Percentiles rank a stretch among this genome's conserved stretches.
Evolutionary conservation across 2,113 vertebrate species (phyloP).

Genomic region (Uropsilus gracilis): DNA sequence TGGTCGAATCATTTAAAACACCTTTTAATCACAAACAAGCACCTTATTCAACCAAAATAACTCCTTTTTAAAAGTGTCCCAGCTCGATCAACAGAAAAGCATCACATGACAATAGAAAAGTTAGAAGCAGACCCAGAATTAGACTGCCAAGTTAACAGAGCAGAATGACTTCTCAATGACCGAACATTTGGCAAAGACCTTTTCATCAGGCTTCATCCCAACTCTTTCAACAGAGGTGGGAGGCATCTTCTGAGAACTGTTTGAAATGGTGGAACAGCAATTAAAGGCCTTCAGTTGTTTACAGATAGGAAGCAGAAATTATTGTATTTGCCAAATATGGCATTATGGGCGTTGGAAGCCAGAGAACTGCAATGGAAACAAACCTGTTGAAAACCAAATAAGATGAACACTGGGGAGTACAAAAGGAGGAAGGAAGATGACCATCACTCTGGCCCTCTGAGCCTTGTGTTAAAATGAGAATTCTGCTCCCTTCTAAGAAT

Average conservation of each 20-base stretch:
- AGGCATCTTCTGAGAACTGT: slow-evolving; percentile 75
- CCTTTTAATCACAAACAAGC: slow-evolving; percentile 73
- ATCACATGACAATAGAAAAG: slow-evolving; percentile 80
- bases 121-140: slow-evolving; percentile 80
- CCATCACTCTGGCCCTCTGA: slow-evolving; percentile 66
- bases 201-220: slow-evolving; percentile 74
- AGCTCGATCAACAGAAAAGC: slow-evolving; percentile 85
- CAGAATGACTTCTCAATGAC: slow-evolving; percentile 72
- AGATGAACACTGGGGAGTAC: slow-evolving; percentile 81
- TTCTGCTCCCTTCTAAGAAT: slow-evolving; percentile 88
- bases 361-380: slow-evolving; percentile 84
- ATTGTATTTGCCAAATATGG: slow-evolving; percentile 76
- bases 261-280: slow-evolving; percentile 38
- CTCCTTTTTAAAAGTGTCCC: slow-evolving; percentile 84
- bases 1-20: slow-evolving; percentile 66
- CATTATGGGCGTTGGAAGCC: slow-evolving; percentile 70
- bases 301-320: slow-evolving; percentile 78
- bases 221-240: slow-evolving; percentile 77
- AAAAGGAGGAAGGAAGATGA: slow-evolving; percentile 93
- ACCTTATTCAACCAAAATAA: slow-evolving; percentile 87
- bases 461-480: slow-evolving; percentile 81
- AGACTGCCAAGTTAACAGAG: slow-evolving; percentile 66
- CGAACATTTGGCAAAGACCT: slow-evolving; percentile 77
- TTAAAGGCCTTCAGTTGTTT: slow-evolving; percentile 52
- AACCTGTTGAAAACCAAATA: slow-evolving; percentile 88